phyloP scores from a whole-genome alignment of 2,113 vertebrate species.

The Tenebrosternarchus preto region DNA sequence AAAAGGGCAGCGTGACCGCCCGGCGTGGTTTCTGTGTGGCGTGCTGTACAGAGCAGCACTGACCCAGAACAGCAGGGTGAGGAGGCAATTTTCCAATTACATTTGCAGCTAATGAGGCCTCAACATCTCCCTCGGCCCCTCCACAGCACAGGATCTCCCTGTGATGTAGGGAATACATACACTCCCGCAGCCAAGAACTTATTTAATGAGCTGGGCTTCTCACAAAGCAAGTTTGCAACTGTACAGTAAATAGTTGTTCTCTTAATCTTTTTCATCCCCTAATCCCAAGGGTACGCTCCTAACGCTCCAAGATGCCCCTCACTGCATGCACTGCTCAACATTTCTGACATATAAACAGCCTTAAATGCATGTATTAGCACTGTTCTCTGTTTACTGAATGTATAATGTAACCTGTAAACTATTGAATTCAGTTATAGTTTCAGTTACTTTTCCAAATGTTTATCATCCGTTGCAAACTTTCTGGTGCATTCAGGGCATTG shows the following conservation, averaged over 20 bases:
- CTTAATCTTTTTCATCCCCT: background rate
- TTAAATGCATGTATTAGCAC: too few relatives aligned
- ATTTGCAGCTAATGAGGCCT: background rate
- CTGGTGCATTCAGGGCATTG: too few relatives aligned
- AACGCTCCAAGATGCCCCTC: background rate
- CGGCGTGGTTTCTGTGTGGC: background rate
- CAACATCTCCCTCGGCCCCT: background rate
- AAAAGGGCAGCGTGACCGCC: background rate
- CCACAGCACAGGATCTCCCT: background rate
- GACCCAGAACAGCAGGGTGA: conserved; percentile 22
- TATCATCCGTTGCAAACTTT: too few relatives aligned
- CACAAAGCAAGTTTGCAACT: background rate
- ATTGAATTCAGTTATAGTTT: too few relatives aligned
- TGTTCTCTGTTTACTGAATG: too few relatives aligned
- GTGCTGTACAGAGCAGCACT: background rate
- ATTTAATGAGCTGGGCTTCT: conserved; percentile 22
- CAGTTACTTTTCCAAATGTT: too few relatives aligned
- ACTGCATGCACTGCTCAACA: too few relatives aligned
- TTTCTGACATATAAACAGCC: too few relatives aligned
- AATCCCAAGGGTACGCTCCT: background rate
- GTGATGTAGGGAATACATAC: background rate
- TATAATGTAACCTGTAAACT: too few relatives aligned
- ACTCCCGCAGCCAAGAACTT: background rate
- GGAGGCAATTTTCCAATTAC: conserved; percentile 30
- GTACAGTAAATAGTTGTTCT: background rate